phyloP scores from a whole-genome alignment of 2,797 vertebrate species.

The Phrynocephalus guinanensis region DNA sequence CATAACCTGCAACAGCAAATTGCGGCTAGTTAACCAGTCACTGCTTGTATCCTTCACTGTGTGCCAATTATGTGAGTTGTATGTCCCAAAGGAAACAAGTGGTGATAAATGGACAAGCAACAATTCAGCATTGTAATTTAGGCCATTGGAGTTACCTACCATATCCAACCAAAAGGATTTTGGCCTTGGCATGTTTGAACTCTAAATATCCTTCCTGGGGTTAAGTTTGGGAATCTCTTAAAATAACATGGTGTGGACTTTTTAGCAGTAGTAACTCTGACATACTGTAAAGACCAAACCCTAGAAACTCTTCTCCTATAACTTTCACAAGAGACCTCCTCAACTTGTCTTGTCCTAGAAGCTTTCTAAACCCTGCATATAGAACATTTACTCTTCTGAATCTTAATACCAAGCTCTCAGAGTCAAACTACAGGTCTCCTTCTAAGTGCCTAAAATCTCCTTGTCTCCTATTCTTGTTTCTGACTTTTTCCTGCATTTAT shows the following conservation, averaged over 20 bases:
- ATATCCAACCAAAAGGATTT: no score
- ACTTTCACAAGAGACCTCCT: not conserved
- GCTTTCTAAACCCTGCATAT: slow-evolving; percentile 1
- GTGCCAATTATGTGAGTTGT: no score
- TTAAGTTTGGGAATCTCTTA: not conserved
- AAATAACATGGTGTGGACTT: not conserved
- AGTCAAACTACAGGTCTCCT: not conserved
- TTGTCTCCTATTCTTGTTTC: not conserved
- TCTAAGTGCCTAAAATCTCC: not conserved
- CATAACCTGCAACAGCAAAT: no score
- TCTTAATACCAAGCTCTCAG: not conserved
- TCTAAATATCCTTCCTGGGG: not conserved
- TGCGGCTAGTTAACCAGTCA: no score
- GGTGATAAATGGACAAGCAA: no score
- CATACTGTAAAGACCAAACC: not conserved
- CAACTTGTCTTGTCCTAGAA: not conserved
- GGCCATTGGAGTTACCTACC: not conserved
- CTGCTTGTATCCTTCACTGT: no score
- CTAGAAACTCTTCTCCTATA: not conserved
- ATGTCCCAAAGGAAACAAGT: no score
- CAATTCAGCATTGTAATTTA: not conserved
- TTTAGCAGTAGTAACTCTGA: not conserved
- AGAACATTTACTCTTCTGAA: not conserved
- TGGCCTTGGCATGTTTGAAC: not conserved
- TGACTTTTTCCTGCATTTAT: not conserved